These are phyloP conservation scores for Ametastegia equiseti DNA, from an alignment of 2,888 invertebrate species.

Conservation along the genomic window DNA sequence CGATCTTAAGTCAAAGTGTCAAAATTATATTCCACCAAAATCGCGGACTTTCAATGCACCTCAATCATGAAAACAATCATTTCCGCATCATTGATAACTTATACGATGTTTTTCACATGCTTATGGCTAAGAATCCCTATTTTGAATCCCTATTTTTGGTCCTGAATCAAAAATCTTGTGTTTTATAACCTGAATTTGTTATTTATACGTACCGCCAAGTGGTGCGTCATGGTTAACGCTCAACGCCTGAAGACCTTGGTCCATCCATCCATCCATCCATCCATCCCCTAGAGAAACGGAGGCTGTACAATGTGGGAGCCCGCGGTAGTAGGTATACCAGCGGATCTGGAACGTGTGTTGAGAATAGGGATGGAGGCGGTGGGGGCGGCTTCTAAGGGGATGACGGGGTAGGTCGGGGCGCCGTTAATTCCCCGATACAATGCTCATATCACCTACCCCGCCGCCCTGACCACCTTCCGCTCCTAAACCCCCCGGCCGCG, in stretches of 20 bases:
- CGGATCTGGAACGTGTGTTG: conserved; percentile 48
- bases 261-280: conserved; percentile 22
- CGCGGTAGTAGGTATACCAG: neutral
- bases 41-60: neutral
- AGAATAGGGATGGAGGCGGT: conserved; percentile 48
- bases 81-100: neutral
- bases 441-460: conserved; percentile 76
- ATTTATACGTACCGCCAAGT: conserved; percentile 2
- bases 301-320: conserved; percentile 27
- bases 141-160: neutral
- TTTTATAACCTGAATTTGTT: neutral
- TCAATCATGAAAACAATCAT: neutral
- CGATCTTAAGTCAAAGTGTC: conserved; percentile 1
- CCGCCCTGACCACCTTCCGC: conserved; percentile 68
- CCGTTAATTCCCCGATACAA: conserved; percentile 76
- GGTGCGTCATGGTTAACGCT: neutral
- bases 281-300: conserved; percentile 36
- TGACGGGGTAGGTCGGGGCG: conserved; percentile 55
- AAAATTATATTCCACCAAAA: neutral
- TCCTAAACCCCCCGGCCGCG: conserved; percentile 67
- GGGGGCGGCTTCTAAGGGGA: conserved; percentile 54
- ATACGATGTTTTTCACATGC: neutral
- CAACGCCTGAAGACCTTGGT: conserved; percentile 18
- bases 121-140: neutral
- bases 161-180: neutral